A percentile compares a stretch with the other conserved stretches of the same genome.
phyloP scores from a whole-genome alignment of 2,113 vertebrate genomes.

The Vulpes lagopus region DNA sequence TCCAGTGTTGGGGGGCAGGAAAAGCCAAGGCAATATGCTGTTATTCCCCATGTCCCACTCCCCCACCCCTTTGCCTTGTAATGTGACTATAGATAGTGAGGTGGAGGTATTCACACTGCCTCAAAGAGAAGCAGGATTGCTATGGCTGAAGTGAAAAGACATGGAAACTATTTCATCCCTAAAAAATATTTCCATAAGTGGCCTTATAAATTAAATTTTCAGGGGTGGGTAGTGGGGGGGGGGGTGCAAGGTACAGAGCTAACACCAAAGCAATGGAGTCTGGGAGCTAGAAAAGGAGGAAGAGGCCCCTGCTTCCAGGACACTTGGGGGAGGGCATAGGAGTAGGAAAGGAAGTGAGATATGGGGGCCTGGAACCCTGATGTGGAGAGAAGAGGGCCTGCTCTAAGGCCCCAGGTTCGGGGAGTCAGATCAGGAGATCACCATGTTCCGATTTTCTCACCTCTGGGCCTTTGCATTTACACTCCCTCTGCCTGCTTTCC shows the following conservation, averaged over 20 bases:
- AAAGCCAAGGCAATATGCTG: background rate
- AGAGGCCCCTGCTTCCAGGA: background rate
- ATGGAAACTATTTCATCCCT: background rate
- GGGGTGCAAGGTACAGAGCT: background rate
- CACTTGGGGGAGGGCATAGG: fast-evolving
- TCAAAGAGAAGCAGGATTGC: background rate
- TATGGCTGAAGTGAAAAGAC: background rate
- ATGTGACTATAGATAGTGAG: too few relatives aligned
- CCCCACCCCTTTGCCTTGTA: too few relatives aligned
- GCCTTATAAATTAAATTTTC: background rate
- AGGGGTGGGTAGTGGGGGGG: background rate
- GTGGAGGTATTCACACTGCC: background rate
- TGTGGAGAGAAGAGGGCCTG: background rate
- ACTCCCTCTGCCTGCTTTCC: background rate
- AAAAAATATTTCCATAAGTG: background rate
- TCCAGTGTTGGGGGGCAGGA: background rate
- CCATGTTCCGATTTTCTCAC: background rate
- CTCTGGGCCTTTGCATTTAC: background rate
- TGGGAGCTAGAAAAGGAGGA: background rate
- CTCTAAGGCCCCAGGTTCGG: background rate
- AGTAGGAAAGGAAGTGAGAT: background rate
- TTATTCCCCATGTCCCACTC: background rate
- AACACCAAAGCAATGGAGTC: background rate
- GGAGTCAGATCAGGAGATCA: background rate
- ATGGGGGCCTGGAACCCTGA: background rate